Conservation (phyloP, 2,113 vertebrate genomes). For the Corythornis vintsioides region DNA sequence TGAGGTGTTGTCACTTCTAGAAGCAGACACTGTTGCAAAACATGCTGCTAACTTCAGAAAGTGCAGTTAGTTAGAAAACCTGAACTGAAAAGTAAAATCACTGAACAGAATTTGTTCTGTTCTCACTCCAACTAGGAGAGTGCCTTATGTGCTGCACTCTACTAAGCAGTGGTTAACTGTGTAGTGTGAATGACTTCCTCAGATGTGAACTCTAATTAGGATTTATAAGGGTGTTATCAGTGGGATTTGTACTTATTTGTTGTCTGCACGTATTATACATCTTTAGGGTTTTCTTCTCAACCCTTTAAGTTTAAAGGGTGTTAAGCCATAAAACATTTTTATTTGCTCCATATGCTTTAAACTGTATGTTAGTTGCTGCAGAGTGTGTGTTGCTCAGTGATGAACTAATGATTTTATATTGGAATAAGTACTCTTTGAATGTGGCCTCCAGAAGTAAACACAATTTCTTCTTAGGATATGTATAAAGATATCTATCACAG, state of each 20-base stretch:
- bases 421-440: not conserved
- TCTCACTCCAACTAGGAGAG: not conserved
- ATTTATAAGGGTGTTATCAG: not conserved
- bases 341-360: not conserved
- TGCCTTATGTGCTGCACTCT: not conserved
- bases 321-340: not conserved
- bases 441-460: not conserved
- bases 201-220: not conserved
- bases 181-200: not conserved
- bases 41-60: too few relatives aligned
- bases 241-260: not conserved
- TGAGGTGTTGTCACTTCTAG: too few relatives aligned
- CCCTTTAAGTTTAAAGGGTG: not conserved
- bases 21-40: too few relatives aligned
- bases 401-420: not conserved
- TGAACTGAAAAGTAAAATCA: too few relatives aligned
- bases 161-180: not conserved
- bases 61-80: too few relatives aligned
- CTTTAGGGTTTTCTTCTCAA: not conserved
- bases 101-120: too few relatives aligned
- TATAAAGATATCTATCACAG: not conserved
- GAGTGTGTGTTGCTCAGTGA: not conserved
- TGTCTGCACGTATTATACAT: not conserved
- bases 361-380: not conserved
- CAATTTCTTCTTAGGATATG: not conserved